Evolutionary conservation across 1,140 invertebrate genomes (phyloP), one percentile per base, ranked within the genome.

Genomic region (Orussus abietinus): DNA sequence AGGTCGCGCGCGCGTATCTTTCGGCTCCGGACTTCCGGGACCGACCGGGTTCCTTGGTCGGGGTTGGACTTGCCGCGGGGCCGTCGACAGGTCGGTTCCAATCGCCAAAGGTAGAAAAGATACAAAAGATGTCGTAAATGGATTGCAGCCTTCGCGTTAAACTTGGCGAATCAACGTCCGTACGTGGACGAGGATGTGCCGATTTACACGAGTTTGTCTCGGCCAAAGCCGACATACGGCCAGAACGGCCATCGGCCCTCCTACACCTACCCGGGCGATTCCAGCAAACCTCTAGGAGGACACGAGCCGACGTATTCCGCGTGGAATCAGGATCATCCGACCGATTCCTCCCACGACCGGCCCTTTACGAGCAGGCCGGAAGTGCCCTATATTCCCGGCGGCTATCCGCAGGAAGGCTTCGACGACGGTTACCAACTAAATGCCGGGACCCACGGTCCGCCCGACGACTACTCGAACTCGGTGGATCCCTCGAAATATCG

Each of bases 251-350:
- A 59, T 26, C 59, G 59, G 55, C 78, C 79, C 47, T 68, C 61
- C 32, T 55, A 63, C 29, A 32, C 42, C 13, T 45, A 50, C 29
- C 49, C 54, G 15, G 55, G 75, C 49, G 70, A 77, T 45, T 51
- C 66, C 49, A 77, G 74, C 50, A 74, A 77, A 32, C 76, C 77
- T 7, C 69, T 74, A 25, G 76, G 44, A 68, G 75, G 36, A 75
- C 74, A 62, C 34, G 52, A 57, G 25, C 40, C 45, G 15, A 38
- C 45, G 12, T 59, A 57, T 25, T 10, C 45, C 19, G 38, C 44
- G 5, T 61, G 59, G 59, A 47, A 49, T 13, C 47, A 59, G 31
- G 45, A 61, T 17, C 30, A 48, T 51, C 59, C 58, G 7, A 56
- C 52, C 26, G 50, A 54, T 46, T 37, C 43, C 18, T 14, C 28